Base-by-base conservation (phyloP, 2,113 vertebrate genomes). In the Neofelis nebulosa region DNA sequence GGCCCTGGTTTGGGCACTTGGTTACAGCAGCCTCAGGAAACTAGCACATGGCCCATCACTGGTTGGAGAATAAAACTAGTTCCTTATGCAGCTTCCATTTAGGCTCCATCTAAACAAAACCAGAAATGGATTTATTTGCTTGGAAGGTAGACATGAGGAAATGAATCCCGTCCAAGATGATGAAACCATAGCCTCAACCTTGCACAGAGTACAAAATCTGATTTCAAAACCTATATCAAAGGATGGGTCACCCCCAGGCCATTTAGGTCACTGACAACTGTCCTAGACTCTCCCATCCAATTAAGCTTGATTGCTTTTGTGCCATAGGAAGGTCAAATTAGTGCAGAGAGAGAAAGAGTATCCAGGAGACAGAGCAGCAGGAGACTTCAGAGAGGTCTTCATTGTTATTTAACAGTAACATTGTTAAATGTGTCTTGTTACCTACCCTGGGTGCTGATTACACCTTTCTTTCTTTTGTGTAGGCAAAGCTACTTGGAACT, bases 401-500 rank as follows among this genome's bases (percentile, higher is more conserved):
- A 61, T 33, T 84, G 73, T 68, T 78, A 93, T 83, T 84, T 66
- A 76, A 76, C 29, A 55, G 33, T 92, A 87, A 41, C 65, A 63
- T 29, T n/a, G 25, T 48, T 74, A 61, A 86, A 86, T 93, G 27
- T 29, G 25, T 61, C 91, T 81, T 84, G 33, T 61, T 95, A 89
- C 57, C 69, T 94, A 81, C 3, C 38, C 73, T 52, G 27, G 57
- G 31, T 86, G 36, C 38, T 95, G 63, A 97, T 81, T 83, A 86
- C 10, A 50, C 52, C 29, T 83, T 95, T 89, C 31, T 82, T 65
- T 83, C 52, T 74, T 88, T 73, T 92, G 33, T 96, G 69, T 31
- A 94, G 65, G 86, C 87, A 97, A 95, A 93, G 94, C 50, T 29
- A 89, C 55, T 96, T 93, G 45, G 82, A 52, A 82, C 81, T 97